phyloP scores from a whole-genome alignment of 2,797 vertebrate genomes.

The Galago senegalensis region DNA sequence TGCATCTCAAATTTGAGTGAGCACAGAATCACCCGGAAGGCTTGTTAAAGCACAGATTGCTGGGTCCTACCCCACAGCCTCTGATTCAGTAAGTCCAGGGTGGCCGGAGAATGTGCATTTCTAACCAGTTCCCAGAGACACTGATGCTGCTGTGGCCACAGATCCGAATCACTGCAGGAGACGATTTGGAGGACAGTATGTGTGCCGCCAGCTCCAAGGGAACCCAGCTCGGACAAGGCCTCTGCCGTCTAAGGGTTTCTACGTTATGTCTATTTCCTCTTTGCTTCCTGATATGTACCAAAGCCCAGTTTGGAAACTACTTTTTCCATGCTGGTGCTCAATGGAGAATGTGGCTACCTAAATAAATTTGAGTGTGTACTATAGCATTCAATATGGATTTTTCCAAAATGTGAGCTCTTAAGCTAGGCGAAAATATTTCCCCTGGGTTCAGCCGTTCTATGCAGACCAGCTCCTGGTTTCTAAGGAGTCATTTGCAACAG shows the following conservation, averaged over 20 bases:
- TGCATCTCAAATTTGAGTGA: background rate
- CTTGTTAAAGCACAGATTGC: background rate
- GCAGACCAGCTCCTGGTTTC: constrained; percentile 36
- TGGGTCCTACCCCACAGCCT: background rate
- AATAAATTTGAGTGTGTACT: constrained; percentile 61
- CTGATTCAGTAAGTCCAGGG: background rate
- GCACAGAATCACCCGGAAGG: background rate
- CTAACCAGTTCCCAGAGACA: background rate
- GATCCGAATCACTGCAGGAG: too few species aligned
- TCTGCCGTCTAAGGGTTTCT: background rate
- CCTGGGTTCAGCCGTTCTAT: constrained; percentile 2
- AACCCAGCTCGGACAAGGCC: background rate
- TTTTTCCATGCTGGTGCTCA: constrained; percentile 53
- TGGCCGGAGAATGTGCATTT: background rate
- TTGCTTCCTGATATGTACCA: background rate
- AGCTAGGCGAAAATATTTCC: constrained; percentile 58
- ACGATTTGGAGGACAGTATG: background rate
- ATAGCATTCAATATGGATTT: constrained; percentile 51
- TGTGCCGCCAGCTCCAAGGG: background rate
- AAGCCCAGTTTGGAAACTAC: constrained; percentile 40
- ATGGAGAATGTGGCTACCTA: constrained; percentile 39
- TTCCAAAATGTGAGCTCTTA: constrained; percentile 66
- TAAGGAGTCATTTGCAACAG: constrained; percentile 23
- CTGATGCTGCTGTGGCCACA: background rate
- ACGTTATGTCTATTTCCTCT: background rate